Percentiles rank a stretch among this genome's conserved stretches.
These are phyloP conservation scores for Crotalus adamanteus DNA, from an alignment of 2,797 vertebrate species.

Conservation along the genomic window DNA sequence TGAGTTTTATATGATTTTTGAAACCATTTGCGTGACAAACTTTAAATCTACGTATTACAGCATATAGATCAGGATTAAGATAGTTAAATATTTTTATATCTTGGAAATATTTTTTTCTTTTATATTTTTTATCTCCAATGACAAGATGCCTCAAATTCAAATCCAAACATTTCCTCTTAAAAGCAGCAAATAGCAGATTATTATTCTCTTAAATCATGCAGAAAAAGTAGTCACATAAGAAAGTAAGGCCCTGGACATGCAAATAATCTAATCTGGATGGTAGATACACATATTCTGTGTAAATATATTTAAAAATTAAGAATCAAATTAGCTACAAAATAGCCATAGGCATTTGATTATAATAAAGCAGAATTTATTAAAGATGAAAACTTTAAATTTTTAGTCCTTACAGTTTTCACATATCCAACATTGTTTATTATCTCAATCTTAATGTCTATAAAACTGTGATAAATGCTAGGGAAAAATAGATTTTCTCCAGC, in stretches of 20 bases:
- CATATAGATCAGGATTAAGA: not conserved
- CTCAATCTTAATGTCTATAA: not conserved
- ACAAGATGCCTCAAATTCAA: too few relatives aligned
- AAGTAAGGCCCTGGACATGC: too few relatives aligned
- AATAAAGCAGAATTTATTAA: not conserved
- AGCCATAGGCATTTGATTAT: not conserved
- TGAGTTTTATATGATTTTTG: not conserved
- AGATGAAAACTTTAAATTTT: not conserved
- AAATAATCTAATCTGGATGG: too few relatives aligned
- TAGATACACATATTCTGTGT: too few relatives aligned
- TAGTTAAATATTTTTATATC: too few relatives aligned
- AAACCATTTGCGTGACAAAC: not conserved
- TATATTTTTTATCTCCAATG: too few relatives aligned
- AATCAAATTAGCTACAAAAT: not conserved
- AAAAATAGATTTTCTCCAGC: not conserved
- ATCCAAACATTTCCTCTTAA: too few relatives aligned
- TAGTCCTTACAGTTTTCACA: not conserved
- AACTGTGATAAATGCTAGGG: not conserved
- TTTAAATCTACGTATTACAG: not conserved
- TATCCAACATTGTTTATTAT: not conserved
- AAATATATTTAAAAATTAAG: too few relatives aligned
- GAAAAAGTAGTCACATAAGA: too few relatives aligned
- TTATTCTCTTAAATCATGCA: too few relatives aligned
- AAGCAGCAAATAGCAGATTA: too few relatives aligned
- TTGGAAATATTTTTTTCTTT: too few relatives aligned